phyloP scores from a whole-genome alignment of 1,140 invertebrate species.

The Hetaerina americana region DNA sequence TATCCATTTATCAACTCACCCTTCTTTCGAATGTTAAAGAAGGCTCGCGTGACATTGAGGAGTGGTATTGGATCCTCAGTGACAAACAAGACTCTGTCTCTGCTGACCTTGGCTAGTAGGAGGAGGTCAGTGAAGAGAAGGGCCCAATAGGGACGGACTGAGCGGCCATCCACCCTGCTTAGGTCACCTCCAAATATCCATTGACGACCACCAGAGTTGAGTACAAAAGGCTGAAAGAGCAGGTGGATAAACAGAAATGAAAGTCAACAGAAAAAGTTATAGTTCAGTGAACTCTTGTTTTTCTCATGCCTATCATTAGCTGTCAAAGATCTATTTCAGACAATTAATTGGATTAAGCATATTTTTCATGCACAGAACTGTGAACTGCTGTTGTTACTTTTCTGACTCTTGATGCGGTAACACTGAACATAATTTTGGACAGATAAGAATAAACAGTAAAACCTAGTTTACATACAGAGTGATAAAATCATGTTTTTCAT shows the following conservation, averaged over 20 bases:
- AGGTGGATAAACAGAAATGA: background rate
- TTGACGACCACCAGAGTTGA: constrained; percentile 64
- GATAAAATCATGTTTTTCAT: too few relatives aligned
- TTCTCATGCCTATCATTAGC: too few relatives aligned
- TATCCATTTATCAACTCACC: constrained; percentile 36
- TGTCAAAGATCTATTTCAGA: too few relatives aligned
- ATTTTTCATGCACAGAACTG: too few relatives aligned
- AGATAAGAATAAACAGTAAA: too few relatives aligned
- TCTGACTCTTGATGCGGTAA: too few relatives aligned
- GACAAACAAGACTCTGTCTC: constrained; percentile 70
- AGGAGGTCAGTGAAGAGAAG: constrained; percentile 68
- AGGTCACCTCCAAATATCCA: constrained; percentile 79
- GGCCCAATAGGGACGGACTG: constrained; percentile 67
- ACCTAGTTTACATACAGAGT: too few relatives aligned
- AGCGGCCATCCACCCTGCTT: constrained; percentile 64
- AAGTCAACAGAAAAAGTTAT: background rate
- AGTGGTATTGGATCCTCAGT: constrained; percentile 71
- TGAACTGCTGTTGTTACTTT: too few relatives aligned
- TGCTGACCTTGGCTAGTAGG: constrained; percentile 68
- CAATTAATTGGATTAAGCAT: too few relatives aligned
- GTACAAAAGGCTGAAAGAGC: constrained; percentile 52
- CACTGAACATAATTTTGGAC: too few relatives aligned
- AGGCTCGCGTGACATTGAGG: constrained; percentile 60
- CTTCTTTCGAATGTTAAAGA: constrained; percentile 72
- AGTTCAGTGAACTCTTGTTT: too few relatives aligned